phyloP scores from a whole-genome alignment of 2,888 invertebrate genomes.

The Pollenia labialis region DNA sequence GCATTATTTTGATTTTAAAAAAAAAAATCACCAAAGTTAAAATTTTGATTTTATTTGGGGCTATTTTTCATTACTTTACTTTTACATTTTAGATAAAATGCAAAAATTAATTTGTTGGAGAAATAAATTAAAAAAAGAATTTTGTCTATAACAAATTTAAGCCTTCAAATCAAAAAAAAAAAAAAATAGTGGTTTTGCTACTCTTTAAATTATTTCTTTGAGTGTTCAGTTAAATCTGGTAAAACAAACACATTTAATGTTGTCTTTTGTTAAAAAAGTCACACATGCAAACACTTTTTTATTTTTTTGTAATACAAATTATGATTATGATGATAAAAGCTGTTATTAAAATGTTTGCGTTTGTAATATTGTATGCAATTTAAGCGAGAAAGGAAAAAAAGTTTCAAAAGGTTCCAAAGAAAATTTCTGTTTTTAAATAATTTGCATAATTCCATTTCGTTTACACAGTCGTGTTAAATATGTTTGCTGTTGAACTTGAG shows the following conservation, averaged over 20 bases:
- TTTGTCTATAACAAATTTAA: too few relatives aligned
- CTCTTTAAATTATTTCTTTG: constrained; percentile 12
- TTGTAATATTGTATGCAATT: constrained; percentile 5
- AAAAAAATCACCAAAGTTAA: too few relatives aligned
- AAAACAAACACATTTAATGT: constrained; percentile 37
- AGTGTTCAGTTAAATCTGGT: constrained; percentile 19
- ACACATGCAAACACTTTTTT: constrained; percentile 18
- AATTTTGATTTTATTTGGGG: too few relatives aligned
- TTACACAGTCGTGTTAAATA: constrained; percentile 48
- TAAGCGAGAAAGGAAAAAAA: constrained; percentile 3
- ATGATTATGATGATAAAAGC: constrained; percentile 43
- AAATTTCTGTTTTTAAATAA: constrained; percentile 29
- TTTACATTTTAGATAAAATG: too few relatives aligned
- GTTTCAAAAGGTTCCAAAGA: neutral
- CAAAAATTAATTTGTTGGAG: too few relatives aligned
- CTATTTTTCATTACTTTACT: too few relatives aligned
- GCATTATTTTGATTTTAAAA: too few relatives aligned
- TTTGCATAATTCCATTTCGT: constrained; percentile 62
- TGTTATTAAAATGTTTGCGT: constrained; percentile 46
- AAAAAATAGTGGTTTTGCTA: neutral
- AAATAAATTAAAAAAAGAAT: too few relatives aligned
- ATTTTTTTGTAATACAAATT: constrained; percentile 45
- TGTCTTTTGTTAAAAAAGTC: constrained; percentile 21
- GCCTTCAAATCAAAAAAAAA: too few relatives aligned
- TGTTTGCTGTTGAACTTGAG: constrained; percentile 21